Evolutionary conservation across 2,888 invertebrate genomes (phyloP), one percentile per base, ranked within the genome.

Genomic region (Microplitis deprimator): DNA sequence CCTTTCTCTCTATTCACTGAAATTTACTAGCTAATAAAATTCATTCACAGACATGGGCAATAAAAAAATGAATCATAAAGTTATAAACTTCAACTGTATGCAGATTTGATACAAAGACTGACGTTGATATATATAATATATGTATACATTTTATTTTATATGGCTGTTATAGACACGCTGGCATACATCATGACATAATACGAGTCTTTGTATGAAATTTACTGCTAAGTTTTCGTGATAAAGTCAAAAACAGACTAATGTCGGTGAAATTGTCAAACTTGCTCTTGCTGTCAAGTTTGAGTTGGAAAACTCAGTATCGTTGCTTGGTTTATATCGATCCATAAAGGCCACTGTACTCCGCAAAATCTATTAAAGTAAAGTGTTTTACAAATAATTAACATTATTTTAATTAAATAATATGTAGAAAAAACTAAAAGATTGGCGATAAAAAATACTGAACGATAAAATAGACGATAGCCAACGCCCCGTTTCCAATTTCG

Each of bases 201-300:
- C 13, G 50, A 50, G 50, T 50, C 50, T 50, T 50, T 50, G 50
- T 50, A 50, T 50, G 13, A 50, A 50, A 13, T 50, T 50, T 13
- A 50, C 50, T 50, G 13, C 50, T 50, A 50, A 50, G 50, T 50
- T 50, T 50, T 50, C 50, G 50, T 50, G 50, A 50, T 50, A 50
- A 50, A 50, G 50, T 50, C 50, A 13, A 50, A 38, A 6, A 71
- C 39, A 40, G 67, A 50, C 41, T 41, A 72, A 67, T 39, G 72
- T 62, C 62, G n/a, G 64, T 60, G 72, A 60, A 38, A 71, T 60
- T 38, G 60, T 76, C 71, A 59, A 72, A 67, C 60, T 67, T 67
- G 40, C 41, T 76, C 61, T 59, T 68, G 60, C 16, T 50, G 65
- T 76, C 70, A 65, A 70, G 67, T 71, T 40, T 67, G 71, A 71